Evolutionary conservation across 2,888 invertebrate species (phyloP).

Genomic region (Nasonia oneida): DNA sequence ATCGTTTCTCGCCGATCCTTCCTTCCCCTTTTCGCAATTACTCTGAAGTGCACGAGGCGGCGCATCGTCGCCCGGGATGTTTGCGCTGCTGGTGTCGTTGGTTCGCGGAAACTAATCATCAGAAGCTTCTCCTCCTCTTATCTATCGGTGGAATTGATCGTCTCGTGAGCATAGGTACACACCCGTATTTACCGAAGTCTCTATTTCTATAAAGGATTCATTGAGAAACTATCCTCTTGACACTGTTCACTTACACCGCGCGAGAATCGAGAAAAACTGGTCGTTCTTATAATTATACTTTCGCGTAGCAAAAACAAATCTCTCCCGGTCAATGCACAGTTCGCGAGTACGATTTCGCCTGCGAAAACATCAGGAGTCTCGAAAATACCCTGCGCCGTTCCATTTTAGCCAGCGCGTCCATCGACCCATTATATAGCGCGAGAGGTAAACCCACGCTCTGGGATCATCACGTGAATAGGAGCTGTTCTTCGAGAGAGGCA

Average conservation of each 20-base stretch:
- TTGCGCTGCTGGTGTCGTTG: background rate
- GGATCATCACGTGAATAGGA: background rate
- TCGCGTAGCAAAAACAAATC: background rate
- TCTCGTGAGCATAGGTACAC: background rate
- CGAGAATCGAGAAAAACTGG: background rate
- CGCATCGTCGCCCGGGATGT: background rate
- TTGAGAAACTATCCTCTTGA: too few relatives aligned
- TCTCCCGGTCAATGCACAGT: background rate
- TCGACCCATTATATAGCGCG: slow-evolving; percentile 24
- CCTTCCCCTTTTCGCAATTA: background rate
- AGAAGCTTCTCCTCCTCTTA: background rate
- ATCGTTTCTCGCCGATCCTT: background rate
- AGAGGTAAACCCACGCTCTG: background rate
- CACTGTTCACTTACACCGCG: too few relatives aligned
- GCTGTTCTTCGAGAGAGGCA: background rate
- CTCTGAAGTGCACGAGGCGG: background rate
- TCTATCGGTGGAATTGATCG: slow-evolving; percentile 8
- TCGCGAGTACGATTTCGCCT: background rate
- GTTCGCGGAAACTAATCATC: background rate
- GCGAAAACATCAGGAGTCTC: background rate
- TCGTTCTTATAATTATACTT: background rate
- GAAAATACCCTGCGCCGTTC: slow-evolving; percentile 30
- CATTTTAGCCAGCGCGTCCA: slow-evolving; percentile 44
- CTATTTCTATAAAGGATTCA: background rate
- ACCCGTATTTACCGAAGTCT: background rate